Conservation (phyloP, 2,888 invertebrate genomes). For the Arctia plantaginis region DNA sequence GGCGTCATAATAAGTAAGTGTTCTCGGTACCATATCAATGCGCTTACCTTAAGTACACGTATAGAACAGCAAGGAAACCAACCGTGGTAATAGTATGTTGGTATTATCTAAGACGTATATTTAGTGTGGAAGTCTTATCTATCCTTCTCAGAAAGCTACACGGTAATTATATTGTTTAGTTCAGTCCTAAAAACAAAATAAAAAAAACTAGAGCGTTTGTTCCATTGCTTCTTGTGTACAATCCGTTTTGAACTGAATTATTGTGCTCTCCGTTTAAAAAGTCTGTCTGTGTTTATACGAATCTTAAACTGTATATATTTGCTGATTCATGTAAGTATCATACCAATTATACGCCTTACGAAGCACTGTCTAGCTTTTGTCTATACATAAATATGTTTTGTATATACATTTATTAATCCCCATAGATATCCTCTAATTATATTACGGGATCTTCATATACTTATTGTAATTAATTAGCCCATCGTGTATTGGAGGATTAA, state of each 20-base stretch:
- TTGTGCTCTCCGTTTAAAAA: background rate
- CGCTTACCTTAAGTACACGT: background rate
- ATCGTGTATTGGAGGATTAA: conserved; percentile 39
- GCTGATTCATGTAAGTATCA: conserved; percentile 12
- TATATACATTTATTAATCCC: conserved; percentile 21
- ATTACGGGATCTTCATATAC: conserved; percentile 38
- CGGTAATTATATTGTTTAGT: background rate
- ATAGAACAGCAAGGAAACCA: background rate
- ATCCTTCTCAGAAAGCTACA: background rate
- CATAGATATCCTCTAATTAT: conserved; percentile 31
- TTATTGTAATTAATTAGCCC: conserved; percentile 47
- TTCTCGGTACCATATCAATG: background rate
- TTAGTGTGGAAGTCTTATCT: background rate
- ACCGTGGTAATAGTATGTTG: background rate
- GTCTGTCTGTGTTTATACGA: background rate
- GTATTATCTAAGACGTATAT: background rate
- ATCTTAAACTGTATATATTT: conserved; percentile 1
- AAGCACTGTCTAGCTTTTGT: conserved; percentile 4
- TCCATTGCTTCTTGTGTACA: background rate
- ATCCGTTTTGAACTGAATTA: background rate
- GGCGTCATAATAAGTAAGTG: background rate
- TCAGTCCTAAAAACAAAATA: background rate
- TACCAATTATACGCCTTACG: conserved; percentile 7
- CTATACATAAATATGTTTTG: conserved; percentile 3
- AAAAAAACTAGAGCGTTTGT: background rate